Conservation (phyloP, 2,888 invertebrate species). For the Apomyelois bistriatella region DNA sequence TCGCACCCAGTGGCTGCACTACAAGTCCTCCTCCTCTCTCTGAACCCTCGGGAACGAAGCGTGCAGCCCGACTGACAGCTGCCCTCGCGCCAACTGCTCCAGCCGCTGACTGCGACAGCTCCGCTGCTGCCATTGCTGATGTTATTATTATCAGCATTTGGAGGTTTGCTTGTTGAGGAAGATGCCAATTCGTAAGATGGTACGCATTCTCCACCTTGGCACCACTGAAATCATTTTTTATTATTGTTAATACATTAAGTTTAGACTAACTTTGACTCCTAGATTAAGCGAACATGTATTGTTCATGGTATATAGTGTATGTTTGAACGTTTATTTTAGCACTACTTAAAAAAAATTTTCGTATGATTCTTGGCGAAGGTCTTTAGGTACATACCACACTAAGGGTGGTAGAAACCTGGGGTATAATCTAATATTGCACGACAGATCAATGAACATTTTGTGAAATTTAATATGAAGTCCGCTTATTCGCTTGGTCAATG, state of each 20-base stretch:
- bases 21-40: slow-evolving; percentile 79
- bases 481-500: too few relatives aligned
- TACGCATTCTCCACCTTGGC: slow-evolving; percentile 83
- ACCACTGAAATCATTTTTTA: slow-evolving; percentile 72
- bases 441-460: too few relatives aligned
- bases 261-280: too few relatives aligned
- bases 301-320: too few relatives aligned
- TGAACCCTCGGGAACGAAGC: slow-evolving; percentile 80
- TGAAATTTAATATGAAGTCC: too few relatives aligned
- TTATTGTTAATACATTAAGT: neutral
- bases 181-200: slow-evolving; percentile 39
- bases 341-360: neutral
- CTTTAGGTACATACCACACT: too few relatives aligned
- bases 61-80: slow-evolving; percentile 85
- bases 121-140: slow-evolving; percentile 51
- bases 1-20: slow-evolving; percentile 79
- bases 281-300: too few relatives aligned
- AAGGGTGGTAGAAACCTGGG: too few relatives aligned
- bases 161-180: slow-evolving; percentile 23
- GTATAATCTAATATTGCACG: too few relatives aligned
- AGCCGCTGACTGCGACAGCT: slow-evolving; percentile 77
- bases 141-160: slow-evolving; percentile 13
- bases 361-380: too few relatives aligned
- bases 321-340: neutral
- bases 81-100: slow-evolving; percentile 83